These are phyloP conservation scores for Pentalonia nigronervosa DNA, from an alignment of 1,140 invertebrate species.

Conservation along the genomic window DNA sequence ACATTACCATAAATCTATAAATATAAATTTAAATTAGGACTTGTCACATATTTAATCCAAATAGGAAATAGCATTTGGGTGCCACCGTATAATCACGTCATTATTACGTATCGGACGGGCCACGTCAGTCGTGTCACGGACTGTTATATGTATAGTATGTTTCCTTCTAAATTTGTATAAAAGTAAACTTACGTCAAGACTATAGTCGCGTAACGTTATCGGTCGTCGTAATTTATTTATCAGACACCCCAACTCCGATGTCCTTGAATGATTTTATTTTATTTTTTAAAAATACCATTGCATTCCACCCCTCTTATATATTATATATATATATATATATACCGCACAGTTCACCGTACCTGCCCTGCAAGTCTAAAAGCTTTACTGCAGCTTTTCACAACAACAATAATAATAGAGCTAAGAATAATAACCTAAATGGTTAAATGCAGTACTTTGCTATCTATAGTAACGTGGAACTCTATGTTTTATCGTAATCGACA, in stretches of 20 bases:
- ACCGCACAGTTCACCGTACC: too few species aligned
- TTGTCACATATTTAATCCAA: background rate
- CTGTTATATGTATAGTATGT: background rate
- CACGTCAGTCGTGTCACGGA: background rate
- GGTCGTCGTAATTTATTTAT: background rate
- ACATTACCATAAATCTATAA: background rate
- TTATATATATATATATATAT: background rate
- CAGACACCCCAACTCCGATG: background rate
- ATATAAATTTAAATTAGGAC: background rate
- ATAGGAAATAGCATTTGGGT: background rate
- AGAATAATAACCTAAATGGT: background rate
- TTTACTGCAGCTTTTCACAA: background rate
- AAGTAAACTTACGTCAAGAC: background rate
- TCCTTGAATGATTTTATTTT: background rate
- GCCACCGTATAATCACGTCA: slow-evolving; percentile 5
- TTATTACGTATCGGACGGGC: background rate
- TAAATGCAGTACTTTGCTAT: background rate
- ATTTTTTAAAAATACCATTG: background rate
- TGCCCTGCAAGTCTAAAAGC: background rate
- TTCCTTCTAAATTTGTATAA: background rate
- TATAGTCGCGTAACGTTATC: background rate
- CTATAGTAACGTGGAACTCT: background rate
- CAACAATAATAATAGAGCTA: background rate
- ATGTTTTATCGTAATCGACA: too few species aligned
- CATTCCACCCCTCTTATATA: background rate